phyloP scores from a whole-genome alignment of 2,888 invertebrate species.

The Phyto melanocephala region DNA sequence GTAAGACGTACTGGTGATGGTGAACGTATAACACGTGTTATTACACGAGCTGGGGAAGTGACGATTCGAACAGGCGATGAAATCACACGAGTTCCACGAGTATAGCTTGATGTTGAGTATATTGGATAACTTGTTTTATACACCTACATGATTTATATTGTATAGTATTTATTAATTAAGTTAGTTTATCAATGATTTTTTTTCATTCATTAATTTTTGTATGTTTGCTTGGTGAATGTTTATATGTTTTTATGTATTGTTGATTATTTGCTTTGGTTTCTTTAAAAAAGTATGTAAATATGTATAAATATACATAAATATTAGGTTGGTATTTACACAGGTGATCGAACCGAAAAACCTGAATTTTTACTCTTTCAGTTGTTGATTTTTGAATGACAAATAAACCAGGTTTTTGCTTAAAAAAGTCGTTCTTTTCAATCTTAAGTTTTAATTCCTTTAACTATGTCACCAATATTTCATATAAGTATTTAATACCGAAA shows the following conservation, averaged over 20 bases:
- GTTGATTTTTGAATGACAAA: too few relatives aligned
- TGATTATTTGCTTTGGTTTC: too few relatives aligned
- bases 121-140: constrained; percentile 78
- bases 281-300: too few relatives aligned
- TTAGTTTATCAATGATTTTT: background rate
- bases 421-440: too few relatives aligned
- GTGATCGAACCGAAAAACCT: too few relatives aligned
- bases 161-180: constrained; percentile 22
- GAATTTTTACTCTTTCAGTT: too few relatives aligned
- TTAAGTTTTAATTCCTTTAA: too few relatives aligned
- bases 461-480: too few relatives aligned
- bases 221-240: background rate
- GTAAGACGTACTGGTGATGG: constrained; percentile 73
- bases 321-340: too few relatives aligned
- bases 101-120: constrained; percentile 76
- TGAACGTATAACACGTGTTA: constrained; percentile 72
- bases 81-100: constrained; percentile 75
- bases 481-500: too few relatives aligned
- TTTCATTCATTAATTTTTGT: background rate
- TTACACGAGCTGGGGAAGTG: constrained; percentile 74
- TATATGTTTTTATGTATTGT: background rate
- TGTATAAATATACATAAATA: too few relatives aligned
- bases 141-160: constrained; percentile 70
- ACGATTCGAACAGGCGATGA: constrained; percentile 76
- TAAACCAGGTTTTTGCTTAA: too few relatives aligned